Evolutionary conservation across 2,113 vertebrate genomes (phyloP), one percentile per base, ranked within the genome.

Genomic region (Chlorodrepanis virens): DNA sequence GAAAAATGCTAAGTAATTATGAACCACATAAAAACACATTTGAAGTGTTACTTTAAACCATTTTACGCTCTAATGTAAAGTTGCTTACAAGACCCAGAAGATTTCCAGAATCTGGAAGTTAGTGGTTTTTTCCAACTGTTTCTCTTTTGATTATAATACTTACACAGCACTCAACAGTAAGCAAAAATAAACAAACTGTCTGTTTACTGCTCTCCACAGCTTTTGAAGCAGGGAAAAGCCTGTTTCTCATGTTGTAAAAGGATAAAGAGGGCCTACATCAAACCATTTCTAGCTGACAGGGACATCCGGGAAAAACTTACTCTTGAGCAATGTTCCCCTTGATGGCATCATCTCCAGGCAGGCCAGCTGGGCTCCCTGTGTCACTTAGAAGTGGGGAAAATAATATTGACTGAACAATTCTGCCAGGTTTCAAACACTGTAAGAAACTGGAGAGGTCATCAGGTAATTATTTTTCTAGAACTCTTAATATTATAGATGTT

Each of bases 11-110:
- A 93, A 52, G 49, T 74, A 74, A 85, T 68, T 87, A 54, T 33
- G 40, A 50, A 60, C 14, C 50, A 49, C 31, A 74, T 61, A 88
- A 47, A 88, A 84, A 69, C 31, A 31, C 52, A 90, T 78, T 83
- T 54, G 13, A 87, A 91, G 49, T 76, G 42, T 81, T 96, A 37
- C 12, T 35, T 71, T 91, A 90, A 88, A 83, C 17, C 35, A 65
- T 9, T 22, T 65, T 47, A 47, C 22, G 74, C 31, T 65, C 6
- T 4, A 54, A 86, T 33, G 45, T 49, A 47, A 89, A 91, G 56
- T 4, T 78, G 25, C 89, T 89, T 80, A 91, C 50, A 87, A 89
- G 85, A 71, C 71, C 83, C 75, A 33, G 67, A 90, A 96, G 93
- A 68, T 70, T 95, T 92, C 19, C 52, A 92, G 45, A 92, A 84